These are phyloP conservation scores for Cephalotes varians DNA, from an alignment of 2,888 invertebrate genomes.

Conservation along the genomic window DNA sequence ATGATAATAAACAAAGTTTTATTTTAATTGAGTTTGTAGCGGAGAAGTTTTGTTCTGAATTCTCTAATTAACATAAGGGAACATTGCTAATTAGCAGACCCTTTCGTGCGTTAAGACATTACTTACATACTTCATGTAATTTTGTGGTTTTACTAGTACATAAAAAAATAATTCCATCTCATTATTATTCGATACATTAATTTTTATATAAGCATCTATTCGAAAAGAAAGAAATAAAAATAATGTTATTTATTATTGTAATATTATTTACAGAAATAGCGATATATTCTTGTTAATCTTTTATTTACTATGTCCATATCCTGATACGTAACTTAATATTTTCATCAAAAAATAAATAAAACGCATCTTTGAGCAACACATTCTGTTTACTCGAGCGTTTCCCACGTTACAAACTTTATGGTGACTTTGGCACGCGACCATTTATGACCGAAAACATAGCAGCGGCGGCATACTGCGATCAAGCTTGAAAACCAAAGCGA, in stretches of 20 bases:
- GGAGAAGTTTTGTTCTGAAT: background rate
- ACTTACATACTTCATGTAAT: background rate
- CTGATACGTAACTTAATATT: background rate
- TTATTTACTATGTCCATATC: background rate
- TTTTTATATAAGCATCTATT: background rate
- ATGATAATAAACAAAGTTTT: slow-evolving; percentile 12
- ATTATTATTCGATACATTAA: background rate
- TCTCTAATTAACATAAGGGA: slow-evolving; percentile 29
- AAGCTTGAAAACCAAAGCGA: slow-evolving; percentile 49
- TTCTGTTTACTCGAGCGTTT: slow-evolving; percentile 16
- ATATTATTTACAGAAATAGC: background rate
- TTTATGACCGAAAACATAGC: slow-evolving; percentile 39
- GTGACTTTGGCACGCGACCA: slow-evolving; percentile 44
- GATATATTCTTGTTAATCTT: background rate
- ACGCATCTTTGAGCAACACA: background rate
- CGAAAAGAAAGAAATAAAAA: background rate
- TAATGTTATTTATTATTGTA: background rate
- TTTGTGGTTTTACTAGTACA: background rate
- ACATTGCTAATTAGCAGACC: slow-evolving; percentile 21
- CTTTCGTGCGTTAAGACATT: slow-evolving; percentile 23
- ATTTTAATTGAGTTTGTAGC: background rate
- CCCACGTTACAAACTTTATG: slow-evolving; percentile 30
- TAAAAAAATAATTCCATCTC: background rate
- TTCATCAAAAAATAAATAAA: background rate
- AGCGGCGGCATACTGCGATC: slow-evolving; percentile 30